Evolutionary conservation across 2,888 invertebrate genomes (phyloP), one percentile per base, ranked within the genome.

Genomic region (Eupithecia dodoneata): DNA sequence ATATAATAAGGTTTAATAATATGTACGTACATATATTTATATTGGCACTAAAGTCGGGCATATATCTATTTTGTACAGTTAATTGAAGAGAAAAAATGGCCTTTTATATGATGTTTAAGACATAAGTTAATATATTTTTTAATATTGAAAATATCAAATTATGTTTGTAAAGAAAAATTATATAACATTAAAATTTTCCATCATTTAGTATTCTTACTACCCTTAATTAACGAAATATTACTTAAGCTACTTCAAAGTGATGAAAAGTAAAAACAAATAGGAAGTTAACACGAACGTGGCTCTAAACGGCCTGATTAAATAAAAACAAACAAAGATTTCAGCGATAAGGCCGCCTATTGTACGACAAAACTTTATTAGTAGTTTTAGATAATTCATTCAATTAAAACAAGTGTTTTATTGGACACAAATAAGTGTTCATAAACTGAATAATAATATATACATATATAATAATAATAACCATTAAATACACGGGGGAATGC

Each of bases 251-350:
- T 18, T 42, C n/a, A 10, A 66, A 42, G 66, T 69, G 67, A n/a
- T 69, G 67, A 69, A 69, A 67, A 45, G n/a, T 44, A 45, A n/a
- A 44, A 69, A n/a, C 9, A 18, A 69, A 69, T 45, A 45, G 67
- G 15, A n/a, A 69, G 67, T 69, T 2, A 69, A 44, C 67, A 69
- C 67, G 67, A 69, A 69, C 45, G 10, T 59, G 18, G 44, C 5
- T 63, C 4, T 44, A n/a, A 69, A 44, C 67, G 9, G n/a, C n/a
- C 67, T 44, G 18, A 67, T 73, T 42, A 69, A 7, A 52, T 41
- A 44, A 67, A 73, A 52, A 73, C 12, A 52, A 12, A 52, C 45
- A 18, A 67, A 13, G 45, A 52, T 52, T 42, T 47, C 18, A 44
- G 49, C 18, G n/a, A 18, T 52, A 63, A 63, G 63, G 12, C 30